These are phyloP conservation scores for Gopherus evgoodei DNA, from an alignment of 2,113 vertebrate species.

Conservation along the genomic window DNA sequence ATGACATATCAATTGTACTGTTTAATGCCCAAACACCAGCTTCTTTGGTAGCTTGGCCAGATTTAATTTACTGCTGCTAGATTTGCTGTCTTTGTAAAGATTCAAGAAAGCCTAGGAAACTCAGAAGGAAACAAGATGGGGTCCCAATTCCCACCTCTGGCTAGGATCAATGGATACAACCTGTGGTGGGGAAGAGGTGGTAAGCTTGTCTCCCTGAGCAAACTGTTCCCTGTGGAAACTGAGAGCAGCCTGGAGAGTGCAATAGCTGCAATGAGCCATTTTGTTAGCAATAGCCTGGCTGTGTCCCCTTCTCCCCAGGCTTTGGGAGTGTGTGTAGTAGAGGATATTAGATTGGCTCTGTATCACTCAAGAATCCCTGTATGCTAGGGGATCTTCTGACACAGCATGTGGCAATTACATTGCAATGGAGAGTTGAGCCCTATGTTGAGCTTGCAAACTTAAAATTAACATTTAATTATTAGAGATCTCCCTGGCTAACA, in stretches of 20 bases:
- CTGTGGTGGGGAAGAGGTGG: neutral
- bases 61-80: neutral
- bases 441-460: neutral
- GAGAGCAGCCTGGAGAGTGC: neutral
- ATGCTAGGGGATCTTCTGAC: neutral
- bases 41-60: neutral
- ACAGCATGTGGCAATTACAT: neutral
- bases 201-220: neutral
- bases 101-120: neutral
- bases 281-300: neutral
- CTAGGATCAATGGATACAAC: neutral
- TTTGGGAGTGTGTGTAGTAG: accelerated
- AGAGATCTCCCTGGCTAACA: neutral
- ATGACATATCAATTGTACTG: neutral
- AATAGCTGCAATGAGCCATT: accelerated
- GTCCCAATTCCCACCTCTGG: neutral
- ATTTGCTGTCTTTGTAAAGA: neutral
- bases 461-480: neutral
- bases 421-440: neutral
- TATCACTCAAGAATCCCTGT: neutral
- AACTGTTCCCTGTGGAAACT: neutral
- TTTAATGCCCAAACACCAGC: neutral
- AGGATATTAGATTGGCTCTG: neutral
- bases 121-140: neutral
- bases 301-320: neutral